Percentiles rank a stretch among this genome's conserved stretches.
These are phyloP conservation scores for Willowsia nigromaculata DNA, from an alignment of 2,888 invertebrate species.

Conservation along the genomic window DNA sequence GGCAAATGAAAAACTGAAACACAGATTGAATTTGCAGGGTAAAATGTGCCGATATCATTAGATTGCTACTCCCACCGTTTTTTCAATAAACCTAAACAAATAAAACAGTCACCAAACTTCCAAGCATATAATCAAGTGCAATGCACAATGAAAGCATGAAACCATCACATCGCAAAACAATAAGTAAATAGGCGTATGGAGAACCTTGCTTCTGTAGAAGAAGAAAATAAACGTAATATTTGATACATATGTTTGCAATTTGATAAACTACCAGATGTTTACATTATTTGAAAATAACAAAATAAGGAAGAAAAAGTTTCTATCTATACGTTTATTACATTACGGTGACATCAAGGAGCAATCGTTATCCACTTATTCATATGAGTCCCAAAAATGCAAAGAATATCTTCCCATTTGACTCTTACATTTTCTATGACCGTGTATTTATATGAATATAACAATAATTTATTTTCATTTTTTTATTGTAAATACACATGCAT, in stretches of 20 bases:
- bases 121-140: too few relatives aligned
- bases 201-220: too few relatives aligned
- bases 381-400: constrained; percentile 17
- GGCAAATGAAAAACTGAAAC: not conserved
- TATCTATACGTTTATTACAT: not conserved
- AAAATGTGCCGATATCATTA: constrained; percentile 22
- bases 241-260: constrained; percentile 41
- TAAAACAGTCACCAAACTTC: too few relatives aligned
- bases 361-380: constrained; percentile 43
- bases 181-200: too few relatives aligned
- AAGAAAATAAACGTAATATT: not conserved
- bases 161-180: too few relatives aligned
- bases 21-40: constrained; percentile 15
- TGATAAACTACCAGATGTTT: constrained; percentile 59
- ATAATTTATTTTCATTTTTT: constrained; percentile 46
- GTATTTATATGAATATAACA: constrained; percentile 7
- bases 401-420: not conserved
- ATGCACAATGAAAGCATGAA: too few relatives aligned
- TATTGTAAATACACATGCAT: not conserved
- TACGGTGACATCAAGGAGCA: constrained; percentile 37
- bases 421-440: not conserved
- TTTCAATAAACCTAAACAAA: not conserved
- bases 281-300: constrained; percentile 14
- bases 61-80: constrained; percentile 21
- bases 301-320: not conserved